These are phyloP conservation scores for Phrynocephalus guinanensis DNA, from an alignment of 2,797 vertebrate genomes.

Conservation along the genomic window DNA sequence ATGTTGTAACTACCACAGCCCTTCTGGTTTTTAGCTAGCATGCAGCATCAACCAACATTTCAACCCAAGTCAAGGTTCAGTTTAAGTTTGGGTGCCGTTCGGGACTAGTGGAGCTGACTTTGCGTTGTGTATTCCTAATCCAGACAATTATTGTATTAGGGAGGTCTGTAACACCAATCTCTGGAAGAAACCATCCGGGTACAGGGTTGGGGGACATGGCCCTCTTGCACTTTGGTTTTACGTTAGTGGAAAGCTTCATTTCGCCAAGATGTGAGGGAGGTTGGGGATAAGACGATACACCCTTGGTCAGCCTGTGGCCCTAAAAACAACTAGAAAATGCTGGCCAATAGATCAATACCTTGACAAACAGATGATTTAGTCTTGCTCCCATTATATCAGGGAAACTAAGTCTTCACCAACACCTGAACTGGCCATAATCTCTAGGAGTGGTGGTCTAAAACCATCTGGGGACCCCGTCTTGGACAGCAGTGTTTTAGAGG, in stretches of 20 bases:
- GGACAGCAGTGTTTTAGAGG: background rate
- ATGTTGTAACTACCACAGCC: background rate
- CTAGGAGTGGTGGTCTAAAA: too few relatives aligned
- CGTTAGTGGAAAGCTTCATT: background rate
- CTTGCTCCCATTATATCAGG: background rate
- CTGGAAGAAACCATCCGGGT: too few relatives aligned
- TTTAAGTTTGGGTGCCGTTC: background rate
- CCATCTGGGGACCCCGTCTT: too few relatives aligned
- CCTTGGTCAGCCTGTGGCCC: background rate
- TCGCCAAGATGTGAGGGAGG: background rate
- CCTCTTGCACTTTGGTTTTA: background rate
- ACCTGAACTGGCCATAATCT: too few relatives aligned
- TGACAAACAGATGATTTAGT: background rate
- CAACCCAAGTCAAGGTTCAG: background rate
- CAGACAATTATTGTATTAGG: too few relatives aligned
- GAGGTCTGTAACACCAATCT: too few relatives aligned
- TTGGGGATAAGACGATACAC: background rate
- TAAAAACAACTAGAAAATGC: background rate
- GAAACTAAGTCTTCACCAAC: too few relatives aligned
- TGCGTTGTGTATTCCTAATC: too few relatives aligned
- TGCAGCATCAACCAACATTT: background rate
- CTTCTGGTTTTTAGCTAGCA: background rate
- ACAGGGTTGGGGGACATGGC: too few relatives aligned
- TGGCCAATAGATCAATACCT: too few relatives aligned
- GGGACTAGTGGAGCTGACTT: background rate